Evolutionary conservation across 2,888 invertebrate species (phyloP), one percentile per base, ranked within the genome.

Genomic region (Ormyrus pomaceus): DNA sequence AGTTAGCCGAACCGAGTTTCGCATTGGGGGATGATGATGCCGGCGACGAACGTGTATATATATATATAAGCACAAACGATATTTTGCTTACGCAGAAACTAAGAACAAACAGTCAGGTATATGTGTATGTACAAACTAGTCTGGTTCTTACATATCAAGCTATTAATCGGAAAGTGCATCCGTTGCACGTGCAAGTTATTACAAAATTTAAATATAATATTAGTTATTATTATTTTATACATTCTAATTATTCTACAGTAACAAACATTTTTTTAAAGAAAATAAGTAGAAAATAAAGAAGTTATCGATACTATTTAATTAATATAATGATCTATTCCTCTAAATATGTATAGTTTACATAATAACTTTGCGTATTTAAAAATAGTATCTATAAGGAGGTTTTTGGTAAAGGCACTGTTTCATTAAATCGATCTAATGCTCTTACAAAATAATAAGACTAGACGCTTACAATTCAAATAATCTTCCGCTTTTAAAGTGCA

Each of bases 381-480:
- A 45, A 53, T 64, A 34, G 34, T 34, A 34, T 34, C 34, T 34
- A 56, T 13, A 50, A 74, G 11, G 10, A 68, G 9, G 61, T 70
- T 59, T 66, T 71, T 65, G 66, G 59, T 72, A 65, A 34, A 77
- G 56, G 46, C 45, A 58, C 53, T 72, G 7, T 77, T 13, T 69
- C 11, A 62, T 46, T 76, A 76, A 19, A 64, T 34, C 51, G 19
- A 59, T 48, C 19, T 59, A 46, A 59, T 65, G 68, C 11, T 58
- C 58, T 58, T 74, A 69, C 7, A 58, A 34, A 58, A 64, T 70
- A 74, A 64, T 48, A 64, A 79, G 79, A 79, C 79, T 79, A 79
- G 79, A 74, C 19, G 48, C 70, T 61, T 50, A 77, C 10, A 65
- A 59, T 65, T 53, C 59, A 65, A 70, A 77, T 34, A 34, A 34